Evolutionary conservation across 2,888 invertebrate species (phyloP).

Genomic region (Chymomyza amoena): DNA sequence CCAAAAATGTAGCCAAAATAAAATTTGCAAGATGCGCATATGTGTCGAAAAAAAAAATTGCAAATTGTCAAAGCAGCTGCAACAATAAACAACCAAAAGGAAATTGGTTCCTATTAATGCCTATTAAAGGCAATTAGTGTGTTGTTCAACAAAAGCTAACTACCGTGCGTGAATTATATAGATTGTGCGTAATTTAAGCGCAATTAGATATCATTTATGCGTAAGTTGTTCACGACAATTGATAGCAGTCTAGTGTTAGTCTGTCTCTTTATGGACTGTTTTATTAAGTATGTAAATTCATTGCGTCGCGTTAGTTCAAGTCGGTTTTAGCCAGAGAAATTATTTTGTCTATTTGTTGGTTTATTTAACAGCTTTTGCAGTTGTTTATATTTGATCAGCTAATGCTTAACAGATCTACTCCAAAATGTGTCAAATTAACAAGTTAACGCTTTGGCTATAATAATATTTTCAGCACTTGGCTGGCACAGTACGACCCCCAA

Average conservation of each 20-base stretch:
- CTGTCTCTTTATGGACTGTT: neutral
- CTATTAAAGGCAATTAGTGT: constrained; percentile 31
- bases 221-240: neutral
- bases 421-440: neutral
- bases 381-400: neutral
- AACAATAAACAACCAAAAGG: neutral
- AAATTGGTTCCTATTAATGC: constrained; percentile 58
- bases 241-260: neutral
- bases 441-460: neutral
- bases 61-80: neutral
- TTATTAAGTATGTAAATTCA: neutral
- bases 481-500: constrained; percentile 11
- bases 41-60: neutral
- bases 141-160: constrained; percentile 29
- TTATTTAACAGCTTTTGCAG: neutral
- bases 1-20: constrained; percentile 35
- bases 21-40: neutral
- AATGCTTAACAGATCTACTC: neutral
- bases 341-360: neutral
- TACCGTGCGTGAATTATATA: constrained; percentile 28
- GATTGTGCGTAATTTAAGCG: constrained; percentile 46
- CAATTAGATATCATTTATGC: constrained; percentile 42
- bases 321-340: neutral
- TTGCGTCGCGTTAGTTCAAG: constrained; percentile 11
- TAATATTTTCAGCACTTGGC: neutral